phyloP scores from a whole-genome alignment of 2,113 vertebrate genomes.

The Eira barbara region DNA sequence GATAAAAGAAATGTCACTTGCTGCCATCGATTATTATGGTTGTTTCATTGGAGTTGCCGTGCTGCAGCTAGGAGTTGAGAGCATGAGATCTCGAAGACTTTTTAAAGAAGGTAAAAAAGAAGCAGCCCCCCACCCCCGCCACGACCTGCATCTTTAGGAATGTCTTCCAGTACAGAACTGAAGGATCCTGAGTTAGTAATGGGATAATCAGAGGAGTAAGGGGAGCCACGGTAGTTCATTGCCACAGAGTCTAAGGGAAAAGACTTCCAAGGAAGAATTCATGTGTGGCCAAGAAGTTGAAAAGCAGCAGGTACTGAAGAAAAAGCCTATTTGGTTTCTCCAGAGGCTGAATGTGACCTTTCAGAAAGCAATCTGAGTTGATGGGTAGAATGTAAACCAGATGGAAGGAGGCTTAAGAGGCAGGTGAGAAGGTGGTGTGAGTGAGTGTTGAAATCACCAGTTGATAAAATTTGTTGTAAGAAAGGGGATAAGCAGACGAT shows the following conservation, averaged over 20 bases:
- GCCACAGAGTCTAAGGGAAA: background rate
- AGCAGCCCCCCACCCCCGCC: fast-evolving
- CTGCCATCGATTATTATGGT: background rate
- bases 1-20: background rate
- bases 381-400: background rate
- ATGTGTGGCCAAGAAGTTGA: background rate
- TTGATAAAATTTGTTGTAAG: background rate
- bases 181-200: background rate
- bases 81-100: background rate
- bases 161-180: background rate
- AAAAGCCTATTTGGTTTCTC: background rate
- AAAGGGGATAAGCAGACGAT: background rate
- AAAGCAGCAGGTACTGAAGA: background rate
- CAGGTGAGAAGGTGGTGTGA: background rate
- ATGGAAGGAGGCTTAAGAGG: background rate
- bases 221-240: background rate
- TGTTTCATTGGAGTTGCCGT: background rate
- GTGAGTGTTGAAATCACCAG: background rate
- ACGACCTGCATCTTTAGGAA: background rate
- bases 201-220: background rate
- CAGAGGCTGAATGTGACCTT: background rate
- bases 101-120: background rate
- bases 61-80: background rate
- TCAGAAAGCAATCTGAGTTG: background rate
- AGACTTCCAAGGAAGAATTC: background rate